Evolutionary conservation across 2,888 invertebrate genomes (phyloP).

Genomic region (Meandrusa payeni): DNA sequence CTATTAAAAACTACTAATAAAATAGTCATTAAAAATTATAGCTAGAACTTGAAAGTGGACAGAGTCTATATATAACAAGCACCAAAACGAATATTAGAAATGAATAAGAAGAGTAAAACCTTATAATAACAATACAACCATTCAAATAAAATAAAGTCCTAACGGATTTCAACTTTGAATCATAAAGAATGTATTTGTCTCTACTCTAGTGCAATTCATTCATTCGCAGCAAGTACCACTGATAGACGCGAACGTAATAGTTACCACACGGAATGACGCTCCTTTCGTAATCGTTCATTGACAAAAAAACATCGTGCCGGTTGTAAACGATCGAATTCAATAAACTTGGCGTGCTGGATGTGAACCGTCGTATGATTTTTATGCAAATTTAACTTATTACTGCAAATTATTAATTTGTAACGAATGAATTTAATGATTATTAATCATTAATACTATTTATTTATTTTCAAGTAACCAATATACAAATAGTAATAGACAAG

Average conservation of each 20-base stretch:
- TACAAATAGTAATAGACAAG: too few relatives aligned
- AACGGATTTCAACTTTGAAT: not conserved
- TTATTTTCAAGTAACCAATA: too few relatives aligned
- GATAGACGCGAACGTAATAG: constrained; percentile 41
- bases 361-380: not conserved
- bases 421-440: too few relatives aligned
- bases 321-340: constrained; percentile 14
- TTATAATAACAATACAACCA: too few relatives aligned
- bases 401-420: not conserved
- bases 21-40: too few relatives aligned
- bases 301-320: constrained; percentile 35
- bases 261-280: constrained; percentile 31
- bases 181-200: constrained; percentile 28
- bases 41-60: too few relatives aligned
- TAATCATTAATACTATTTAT: too few relatives aligned
- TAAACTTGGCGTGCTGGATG: constrained; percentile 12
- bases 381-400: constrained; percentile 6
- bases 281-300: constrained; percentile 51
- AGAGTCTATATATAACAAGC: too few relatives aligned
- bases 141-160: too few relatives aligned
- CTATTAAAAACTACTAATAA: too few relatives aligned
- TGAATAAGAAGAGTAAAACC: too few relatives aligned
- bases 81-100: too few relatives aligned
- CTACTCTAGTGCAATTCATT: constrained; percentile 42
- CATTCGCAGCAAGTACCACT: constrained; percentile 39